Evolutionary conservation across 1,140 invertebrate genomes (phyloP).

Genomic region (Oreohelix idahoensis): DNA sequence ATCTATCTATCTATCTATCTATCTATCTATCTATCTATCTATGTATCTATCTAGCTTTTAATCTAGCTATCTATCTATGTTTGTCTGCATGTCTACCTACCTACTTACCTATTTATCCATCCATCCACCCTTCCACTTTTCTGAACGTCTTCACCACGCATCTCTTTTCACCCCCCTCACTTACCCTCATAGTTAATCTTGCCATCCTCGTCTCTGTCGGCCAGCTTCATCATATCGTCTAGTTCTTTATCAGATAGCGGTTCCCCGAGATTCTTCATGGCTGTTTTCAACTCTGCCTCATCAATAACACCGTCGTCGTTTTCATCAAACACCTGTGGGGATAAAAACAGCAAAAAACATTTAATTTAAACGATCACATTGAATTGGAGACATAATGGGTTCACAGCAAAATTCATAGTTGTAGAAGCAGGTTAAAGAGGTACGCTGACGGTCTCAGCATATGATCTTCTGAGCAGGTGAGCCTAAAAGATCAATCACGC

Average conservation of each 20-base stretch:
- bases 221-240: conserved; percentile 94
- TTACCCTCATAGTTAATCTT: conserved; percentile 71
- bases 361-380: background rate
- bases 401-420: no score
- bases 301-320: conserved; percentile 90
- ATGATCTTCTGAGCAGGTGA: no score
- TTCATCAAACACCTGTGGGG: conserved; percentile 90
- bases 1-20: no score
- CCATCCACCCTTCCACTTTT: no score
- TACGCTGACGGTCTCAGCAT: background rate
- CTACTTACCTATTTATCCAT: no score
- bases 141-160: no score
- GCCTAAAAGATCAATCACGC: no score
- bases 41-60: no score
- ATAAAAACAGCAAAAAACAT: no score
- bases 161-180: background rate
- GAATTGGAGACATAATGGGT: background rate
- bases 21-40: no score
- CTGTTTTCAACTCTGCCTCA: conserved; percentile 72
- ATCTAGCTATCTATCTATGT: no score
- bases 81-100: no score
- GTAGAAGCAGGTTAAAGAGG: background rate
- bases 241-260: conserved; percentile 91
- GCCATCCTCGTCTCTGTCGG: conserved; percentile 89
- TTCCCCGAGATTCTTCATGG: conserved; percentile 96